Conservation (phyloP, 2,113 vertebrate species). For the Eurystomus gularis region DNA sequence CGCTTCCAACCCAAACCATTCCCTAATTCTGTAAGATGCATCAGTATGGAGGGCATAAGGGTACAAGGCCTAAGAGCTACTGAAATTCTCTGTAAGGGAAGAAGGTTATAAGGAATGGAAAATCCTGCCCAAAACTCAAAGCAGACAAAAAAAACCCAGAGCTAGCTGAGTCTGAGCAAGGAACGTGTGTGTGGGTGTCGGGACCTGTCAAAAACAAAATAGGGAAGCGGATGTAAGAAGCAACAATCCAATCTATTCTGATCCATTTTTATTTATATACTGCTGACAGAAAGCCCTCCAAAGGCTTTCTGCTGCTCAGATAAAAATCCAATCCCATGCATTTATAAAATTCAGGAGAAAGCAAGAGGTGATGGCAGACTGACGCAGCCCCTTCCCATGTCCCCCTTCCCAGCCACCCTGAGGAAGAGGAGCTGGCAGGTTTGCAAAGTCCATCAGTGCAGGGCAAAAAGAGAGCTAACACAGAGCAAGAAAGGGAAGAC, state of each 20-base stretch:
- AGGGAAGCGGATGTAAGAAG: constrained; percentile 20
- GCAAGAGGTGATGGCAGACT: neutral
- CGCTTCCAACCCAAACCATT: no score
- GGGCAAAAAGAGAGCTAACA: neutral
- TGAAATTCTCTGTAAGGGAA: neutral
- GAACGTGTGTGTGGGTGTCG: neutral
- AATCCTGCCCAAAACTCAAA: constrained; percentile 8
- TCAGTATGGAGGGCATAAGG: neutral
- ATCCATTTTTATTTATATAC: constrained; percentile 52
- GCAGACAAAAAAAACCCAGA: neutral
- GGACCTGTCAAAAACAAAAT: constrained; percentile 53
- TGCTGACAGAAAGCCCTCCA: constrained; percentile 9
- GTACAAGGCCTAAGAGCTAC: neutral
- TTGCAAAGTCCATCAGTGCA: neutral
- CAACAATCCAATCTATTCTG: constrained; percentile 50
- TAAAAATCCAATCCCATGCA: neutral
- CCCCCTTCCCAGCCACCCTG: neutral
- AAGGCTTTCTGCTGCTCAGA: neutral
- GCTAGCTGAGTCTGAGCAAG: neutral
- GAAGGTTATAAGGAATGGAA: neutral
- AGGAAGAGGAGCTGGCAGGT: neutral
- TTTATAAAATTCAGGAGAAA: neutral
- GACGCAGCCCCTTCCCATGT: neutral
- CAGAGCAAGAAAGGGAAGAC: neutral
- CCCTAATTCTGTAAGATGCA: no score